phyloP scores from a whole-genome alignment of 2,797 vertebrate genomes.

The Distichodus sexfasciatus region DNA sequence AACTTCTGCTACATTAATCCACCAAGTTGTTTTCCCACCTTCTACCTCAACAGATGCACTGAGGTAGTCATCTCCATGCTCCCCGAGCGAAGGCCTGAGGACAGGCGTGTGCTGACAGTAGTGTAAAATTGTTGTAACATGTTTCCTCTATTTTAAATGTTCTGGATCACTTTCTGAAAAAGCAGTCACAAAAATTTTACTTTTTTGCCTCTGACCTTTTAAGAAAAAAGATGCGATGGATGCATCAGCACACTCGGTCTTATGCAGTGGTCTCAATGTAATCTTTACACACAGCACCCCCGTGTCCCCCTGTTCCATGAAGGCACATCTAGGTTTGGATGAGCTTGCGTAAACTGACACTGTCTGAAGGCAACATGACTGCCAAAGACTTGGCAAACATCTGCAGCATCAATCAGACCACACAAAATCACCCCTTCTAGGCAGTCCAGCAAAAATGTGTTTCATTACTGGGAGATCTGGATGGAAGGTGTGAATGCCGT shows the following conservation, averaged over 20 bases:
- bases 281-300: background rate
- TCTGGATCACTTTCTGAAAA: background rate
- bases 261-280: background rate
- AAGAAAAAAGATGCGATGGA: background rate
- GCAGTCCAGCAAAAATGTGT: background rate
- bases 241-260: background rate
- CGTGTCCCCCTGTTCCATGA: background rate
- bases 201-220: background rate
- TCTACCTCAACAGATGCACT: background rate
- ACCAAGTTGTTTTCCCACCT: background rate
- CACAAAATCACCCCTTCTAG: background rate
- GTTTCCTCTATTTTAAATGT: too few relatives aligned
- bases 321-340: background rate
- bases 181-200: background rate
- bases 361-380: background rate
- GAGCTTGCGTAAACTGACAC: background rate
- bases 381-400: too few relatives aligned
- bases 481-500: background rate
- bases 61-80: too few relatives aligned
- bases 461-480: background rate
- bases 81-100: background rate
- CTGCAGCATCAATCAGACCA: background rate
- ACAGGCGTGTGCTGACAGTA: background rate
- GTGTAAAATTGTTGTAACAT: background rate
- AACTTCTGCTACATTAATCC: background rate